Conservation (phyloP, 2,113 vertebrate species). For the Vulpes vulpes region DNA sequence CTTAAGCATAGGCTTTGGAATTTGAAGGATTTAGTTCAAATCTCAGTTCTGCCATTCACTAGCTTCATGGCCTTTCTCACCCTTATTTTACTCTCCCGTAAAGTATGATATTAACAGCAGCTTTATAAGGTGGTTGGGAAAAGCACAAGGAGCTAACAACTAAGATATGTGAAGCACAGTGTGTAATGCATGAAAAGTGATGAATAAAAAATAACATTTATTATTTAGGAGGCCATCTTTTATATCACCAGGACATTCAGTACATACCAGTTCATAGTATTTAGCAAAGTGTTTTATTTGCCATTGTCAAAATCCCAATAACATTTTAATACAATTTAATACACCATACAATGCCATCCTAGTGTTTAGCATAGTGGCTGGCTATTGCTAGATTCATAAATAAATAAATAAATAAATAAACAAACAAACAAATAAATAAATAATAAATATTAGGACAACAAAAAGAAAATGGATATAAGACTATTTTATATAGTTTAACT, state of each 20-base stretch:
- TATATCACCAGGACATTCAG: not conserved
- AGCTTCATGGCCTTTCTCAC: not conserved
- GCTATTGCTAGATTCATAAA: not conserved
- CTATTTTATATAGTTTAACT: not conserved
- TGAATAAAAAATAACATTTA: not conserved
- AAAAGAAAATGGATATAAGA: not conserved
- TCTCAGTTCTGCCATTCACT: not conserved
- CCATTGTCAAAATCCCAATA: not conserved
- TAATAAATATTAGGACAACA: not conserved
- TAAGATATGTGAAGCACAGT: not conserved
- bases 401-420: not conserved
- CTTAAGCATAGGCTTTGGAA: not conserved
- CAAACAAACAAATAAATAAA: too few species aligned
- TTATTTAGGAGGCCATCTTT: not conserved
- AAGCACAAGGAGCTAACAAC: not conserved
- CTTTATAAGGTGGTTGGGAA: not conserved
- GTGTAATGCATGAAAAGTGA: not conserved
- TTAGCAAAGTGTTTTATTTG: constrained; percentile 9
- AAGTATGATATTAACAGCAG: not conserved
- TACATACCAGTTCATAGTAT: not conserved
- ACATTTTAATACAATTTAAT: not conserved
- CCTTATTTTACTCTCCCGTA: not conserved
- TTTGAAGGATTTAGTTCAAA: not conserved
- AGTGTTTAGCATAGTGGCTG: not conserved
- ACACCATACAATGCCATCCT: not conserved